Evolutionary conservation across 2,113 vertebrate species (phyloP), one percentile per base, ranked within the genome.

Genomic region (Otis tarda): DNA sequence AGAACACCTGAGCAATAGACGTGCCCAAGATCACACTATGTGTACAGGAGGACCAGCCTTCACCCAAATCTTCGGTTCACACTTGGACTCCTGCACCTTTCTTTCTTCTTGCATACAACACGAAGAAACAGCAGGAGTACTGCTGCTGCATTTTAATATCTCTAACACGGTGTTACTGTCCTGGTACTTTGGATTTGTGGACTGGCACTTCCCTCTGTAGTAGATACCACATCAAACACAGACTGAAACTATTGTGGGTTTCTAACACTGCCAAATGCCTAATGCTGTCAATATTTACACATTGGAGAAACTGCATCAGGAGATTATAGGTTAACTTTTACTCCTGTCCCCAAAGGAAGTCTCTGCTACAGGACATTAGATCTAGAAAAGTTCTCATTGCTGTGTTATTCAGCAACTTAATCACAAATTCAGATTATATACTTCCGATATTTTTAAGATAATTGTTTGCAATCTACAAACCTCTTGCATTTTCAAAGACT

Each of bases 141-240:
- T 65, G 35, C 35, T 87, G 53, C 11, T n/a, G 25, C 23, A 25
- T n/a, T 79, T 85, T 53, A 91, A 65, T 59, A 9, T 13, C 33
- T 53, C 65, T 78, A 61, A 41, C 71, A 53, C 14, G 27, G 17
- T 14, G 6, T 45, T 80, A 31, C 55, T 31, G 31, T 37, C 37
- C 68, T 0, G 3, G 47, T 80, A 61, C 30, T 83, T 65, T 7
- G 35, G 16, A 67, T 74, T 49, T 80, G 22, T 39, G 23, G 55
- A 71, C 18, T 11, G 4, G 60, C 64, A 78, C 20, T 30, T 89
- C 25, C 20, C 0, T 0, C 12, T 19, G 45, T 10, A 6, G 39
- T 37, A 76, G 18, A 43, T 65, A 35, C 57, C 39, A 39, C 56
- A 56, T 39, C 60, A 76, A 92, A 52, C 41, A 83, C 43, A 84